These are phyloP conservation scores for Rhynchonycteris naso DNA, from an alignment of 2,797 vertebrate species.

Conservation along the genomic window DNA sequence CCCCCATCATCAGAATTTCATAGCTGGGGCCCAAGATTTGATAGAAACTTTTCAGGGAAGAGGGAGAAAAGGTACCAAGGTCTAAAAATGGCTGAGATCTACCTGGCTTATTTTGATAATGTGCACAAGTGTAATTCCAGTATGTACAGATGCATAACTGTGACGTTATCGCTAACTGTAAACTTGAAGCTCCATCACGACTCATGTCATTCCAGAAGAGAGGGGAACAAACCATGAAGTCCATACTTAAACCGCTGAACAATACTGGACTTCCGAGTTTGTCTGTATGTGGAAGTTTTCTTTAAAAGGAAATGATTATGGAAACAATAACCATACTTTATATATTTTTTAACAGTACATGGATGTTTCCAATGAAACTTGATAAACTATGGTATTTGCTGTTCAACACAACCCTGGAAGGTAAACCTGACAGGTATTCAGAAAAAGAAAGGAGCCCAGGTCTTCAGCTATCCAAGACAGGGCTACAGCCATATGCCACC, in stretches of 20 bases:
- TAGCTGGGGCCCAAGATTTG: neutral
- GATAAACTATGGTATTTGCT: neutral
- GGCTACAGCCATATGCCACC: neutral
- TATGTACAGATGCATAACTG: neutral
- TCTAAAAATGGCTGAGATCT: neutral
- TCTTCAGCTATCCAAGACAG: neutral
- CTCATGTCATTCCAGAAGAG: neutral
- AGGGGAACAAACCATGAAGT: neutral
- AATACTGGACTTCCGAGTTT: neutral
- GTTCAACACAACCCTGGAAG: neutral
- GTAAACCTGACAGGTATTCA: neutral
- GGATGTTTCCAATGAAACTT: neutral
- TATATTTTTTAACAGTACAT: neutral
- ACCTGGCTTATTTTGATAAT: neutral
- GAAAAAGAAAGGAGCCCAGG: neutral
- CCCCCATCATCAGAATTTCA: neutral
- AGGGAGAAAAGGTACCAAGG: neutral
- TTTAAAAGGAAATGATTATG: slow-evolving; percentile 20
- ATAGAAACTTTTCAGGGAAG: neutral
- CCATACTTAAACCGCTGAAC: neutral
- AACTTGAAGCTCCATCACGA: neutral
- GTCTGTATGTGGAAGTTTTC: neutral
- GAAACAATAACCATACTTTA: neutral
- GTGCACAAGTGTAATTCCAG: neutral
- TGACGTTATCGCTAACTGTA: neutral